Base-by-base conservation (phyloP, 2,113 vertebrate genomes). In the Megaleporinus macrocephalus region DNA sequence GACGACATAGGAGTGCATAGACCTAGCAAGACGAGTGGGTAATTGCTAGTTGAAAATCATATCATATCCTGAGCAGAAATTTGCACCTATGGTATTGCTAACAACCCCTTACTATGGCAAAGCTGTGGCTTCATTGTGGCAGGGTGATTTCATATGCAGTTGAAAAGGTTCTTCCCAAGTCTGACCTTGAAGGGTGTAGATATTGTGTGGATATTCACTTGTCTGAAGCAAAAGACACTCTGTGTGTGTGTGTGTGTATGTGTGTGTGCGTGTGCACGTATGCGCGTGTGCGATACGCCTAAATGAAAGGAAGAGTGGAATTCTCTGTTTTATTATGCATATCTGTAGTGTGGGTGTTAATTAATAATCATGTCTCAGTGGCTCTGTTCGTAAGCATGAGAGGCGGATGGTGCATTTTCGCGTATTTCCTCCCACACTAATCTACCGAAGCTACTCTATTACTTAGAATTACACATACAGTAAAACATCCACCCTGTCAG, bases 331-430 rank as follows among this genome's bases (percentile, higher is more conserved):
- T 82, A 80, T 79, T 87, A 22, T 41, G 70, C 51, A 84, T 73
- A 76, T 82, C 76, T 84, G 83, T 82, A 72, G 77, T 81, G 86
- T 85, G 77, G 86, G 86, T 78, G 83, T 87, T 84, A 87, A 84
- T 87, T 84, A 87, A 80, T 87, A 83, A 83, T 84, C 69, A 70
- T 77, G 33, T 74, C 79, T 87, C 77, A 30, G 70, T 73, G 82
- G 55, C 76, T 78, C 62, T 84, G 73, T 27, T 36, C 27, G 47
- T 78, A 78, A 55, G 41, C 71, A 29, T 73, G 71, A 77, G 47
- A 79, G 72, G 77, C 61, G 24, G 80, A 82, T 71, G 76, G 16
- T 59, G 47, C 47, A 33, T 70, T 80, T 68, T 68, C 55, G 11
- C 55, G 73, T 78, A 59, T 76, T 73, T 44, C 29, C 77, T 80